Evolutionary conservation across 2,888 invertebrate species (phyloP), one percentile per base, ranked within the genome.

Genomic region (Melipona bicolor): DNA sequence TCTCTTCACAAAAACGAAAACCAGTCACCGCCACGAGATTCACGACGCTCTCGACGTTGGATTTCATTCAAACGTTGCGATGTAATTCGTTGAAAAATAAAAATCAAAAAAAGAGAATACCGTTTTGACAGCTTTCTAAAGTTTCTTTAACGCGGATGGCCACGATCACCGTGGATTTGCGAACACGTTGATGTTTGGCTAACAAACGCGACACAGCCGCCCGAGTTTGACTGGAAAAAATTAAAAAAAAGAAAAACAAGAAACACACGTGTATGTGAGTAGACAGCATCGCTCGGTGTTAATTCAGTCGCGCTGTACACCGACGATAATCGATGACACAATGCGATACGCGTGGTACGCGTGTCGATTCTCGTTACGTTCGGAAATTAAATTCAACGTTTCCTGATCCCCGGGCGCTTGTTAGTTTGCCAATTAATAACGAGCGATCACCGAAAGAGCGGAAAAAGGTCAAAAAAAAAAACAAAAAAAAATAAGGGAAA

Each of bases 371-470:
- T 65, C 72, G 73, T 80, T 83, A 77, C 70, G 61, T 70, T 68
- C 52, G 43, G n/a, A 70, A 75, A 76, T 75, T 32, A 74, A 81
- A 81, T 83, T 76, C 69, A 70, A 79, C 27, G 64, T 77, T 81
- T 68, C 56, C 56, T 19, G 49, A 65, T 72, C 54, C 68, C 19
- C 21, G 72, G 49, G 1, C 49, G 77, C 75, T 76, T 67, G 77
- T 77, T 80, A 70, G 73, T 77, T 61, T 72, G 76, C 32, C 62
- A 77, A 74, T 85, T 85, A 85, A 83, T 84, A 83, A 77, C 67
- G 77, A 74, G 32, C 76, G 32, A 67, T 76, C 59, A 32, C 49
- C 36, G 54, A 64, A 67, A 68, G 21, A n/a, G 15, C 27, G 11
- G 17, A 24, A 3, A 15, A 72, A n/a, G 19, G 49, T 15, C 61